Evolutionary conservation across 2,888 invertebrate genomes (phyloP).

Genomic region (Schizaphis graminum): DNA sequence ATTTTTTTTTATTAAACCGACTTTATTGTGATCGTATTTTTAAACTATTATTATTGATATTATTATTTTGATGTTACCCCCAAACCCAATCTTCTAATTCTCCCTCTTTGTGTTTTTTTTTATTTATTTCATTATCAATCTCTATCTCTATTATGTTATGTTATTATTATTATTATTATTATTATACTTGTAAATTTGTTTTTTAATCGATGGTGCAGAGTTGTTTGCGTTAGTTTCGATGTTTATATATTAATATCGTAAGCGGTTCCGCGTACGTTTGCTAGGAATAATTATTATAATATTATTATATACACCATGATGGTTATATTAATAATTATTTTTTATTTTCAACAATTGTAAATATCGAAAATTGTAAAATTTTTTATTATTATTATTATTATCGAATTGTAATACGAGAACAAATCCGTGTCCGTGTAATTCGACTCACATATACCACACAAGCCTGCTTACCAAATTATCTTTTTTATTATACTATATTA

Average conservation of each 20-base stretch:
- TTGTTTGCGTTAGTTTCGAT: slow-evolving; percentile 45
- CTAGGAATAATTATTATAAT: slow-evolving; percentile 36
- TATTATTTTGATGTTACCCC: slow-evolving; percentile 36
- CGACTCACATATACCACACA: slow-evolving; percentile 45
- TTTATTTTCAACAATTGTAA: slow-evolving; percentile 50
- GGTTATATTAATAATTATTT: slow-evolving; percentile 25
- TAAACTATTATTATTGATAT: slow-evolving; percentile 53
- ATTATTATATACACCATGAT: neutral
- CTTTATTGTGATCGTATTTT: slow-evolving; percentile 63
- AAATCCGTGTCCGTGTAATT: slow-evolving; percentile 40
- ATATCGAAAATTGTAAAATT: slow-evolving; percentile 36
- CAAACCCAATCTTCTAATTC: slow-evolving; percentile 22
- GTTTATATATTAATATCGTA: slow-evolving; percentile 25
- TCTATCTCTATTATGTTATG: slow-evolving; percentile 39
- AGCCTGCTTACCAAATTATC: slow-evolving; percentile 59
- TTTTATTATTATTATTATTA: slow-evolving; percentile 53
- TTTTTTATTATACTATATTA: slow-evolving; percentile 48
- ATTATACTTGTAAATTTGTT: slow-evolving; percentile 36
- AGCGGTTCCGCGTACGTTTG: neutral
- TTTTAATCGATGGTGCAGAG: slow-evolving; percentile 50
- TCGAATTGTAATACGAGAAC: slow-evolving; percentile 33
- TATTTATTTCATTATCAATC: neutral
- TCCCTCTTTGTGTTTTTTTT: slow-evolving; percentile 16
- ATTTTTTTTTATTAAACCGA: slow-evolving; percentile 24
- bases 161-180: slow-evolving; percentile 52